Evolutionary conservation across 2,113 vertebrate genomes (phyloP).

Genomic region (Dinomys branickii): DNA sequence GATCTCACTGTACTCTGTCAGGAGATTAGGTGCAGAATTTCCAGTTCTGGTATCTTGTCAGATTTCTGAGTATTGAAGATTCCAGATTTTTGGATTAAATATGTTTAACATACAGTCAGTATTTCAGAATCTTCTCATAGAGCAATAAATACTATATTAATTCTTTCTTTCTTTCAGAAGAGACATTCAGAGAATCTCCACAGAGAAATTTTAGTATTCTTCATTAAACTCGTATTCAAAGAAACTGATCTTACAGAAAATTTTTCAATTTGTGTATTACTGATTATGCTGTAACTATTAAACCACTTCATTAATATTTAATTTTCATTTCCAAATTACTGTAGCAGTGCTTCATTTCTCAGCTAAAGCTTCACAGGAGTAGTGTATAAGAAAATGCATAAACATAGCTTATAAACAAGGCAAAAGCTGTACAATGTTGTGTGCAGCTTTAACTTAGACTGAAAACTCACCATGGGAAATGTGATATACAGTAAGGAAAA

Average conservation of each 20-base stretch:
- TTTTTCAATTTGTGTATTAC: not conserved
- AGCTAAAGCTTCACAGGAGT: not conserved
- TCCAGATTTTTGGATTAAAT: not conserved
- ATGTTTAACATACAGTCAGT: not conserved
- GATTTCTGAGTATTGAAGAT: not conserved
- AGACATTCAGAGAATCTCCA: not conserved
- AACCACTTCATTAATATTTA: not conserved
- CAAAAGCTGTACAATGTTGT: not conserved
- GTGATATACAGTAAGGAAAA: not conserved
- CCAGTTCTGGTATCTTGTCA: not conserved
- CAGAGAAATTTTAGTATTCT: constrained; percentile 5
- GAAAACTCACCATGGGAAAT: not conserved
- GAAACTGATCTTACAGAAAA: not conserved
- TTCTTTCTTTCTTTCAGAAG: not conserved
- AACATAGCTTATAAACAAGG: not conserved
- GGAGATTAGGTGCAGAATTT: not conserved
- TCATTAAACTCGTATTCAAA: constrained; percentile 20
- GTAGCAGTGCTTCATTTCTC: not conserved
- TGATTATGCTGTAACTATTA: not conserved
- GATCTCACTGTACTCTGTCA: not conserved
- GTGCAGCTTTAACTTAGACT: not conserved
- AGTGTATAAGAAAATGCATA: not conserved
- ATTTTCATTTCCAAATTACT: constrained; percentile 1
- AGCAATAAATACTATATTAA: not conserved
- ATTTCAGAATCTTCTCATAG: not conserved